Evolutionary conservation across 1,140 invertebrate genomes (phyloP), one percentile per base, ranked within the genome.

Genomic region (Monochamus saltuarius): DNA sequence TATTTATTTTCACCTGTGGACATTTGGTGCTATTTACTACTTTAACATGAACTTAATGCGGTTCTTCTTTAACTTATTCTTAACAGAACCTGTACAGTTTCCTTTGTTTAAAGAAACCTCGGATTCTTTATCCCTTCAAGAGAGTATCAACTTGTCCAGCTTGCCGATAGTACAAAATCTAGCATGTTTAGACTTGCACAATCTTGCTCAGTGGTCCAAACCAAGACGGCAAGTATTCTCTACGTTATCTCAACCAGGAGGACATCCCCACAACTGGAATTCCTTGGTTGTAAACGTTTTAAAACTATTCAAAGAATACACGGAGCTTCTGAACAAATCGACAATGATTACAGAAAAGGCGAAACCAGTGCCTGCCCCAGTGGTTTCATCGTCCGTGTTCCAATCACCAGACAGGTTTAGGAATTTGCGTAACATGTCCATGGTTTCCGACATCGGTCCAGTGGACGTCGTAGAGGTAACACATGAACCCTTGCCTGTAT

Each of bases 261-360:
- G 87, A 47, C 89, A 90, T 75, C 88, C 90, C 1, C 86, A 87
- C 61, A 90, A 88, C 64, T 92, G 90, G 90, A 90, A 88, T 65
- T 80, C 80, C 54, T 71, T 91, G 4, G 77, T 87, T 9, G 79
- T 84, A 62, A 82, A 81, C 64, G 84, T 83, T 70, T 66, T 88
- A 2, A 71, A 69, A 35, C 72, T 85, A 0, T 78, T 90, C 1
- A 84, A 82, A 54, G 78, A 80, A 46, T 91, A 87, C 68, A 82
- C 81, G 0, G 78, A 80, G 1, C 79, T 86, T 40, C 68, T 91
- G 1, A 83, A 81, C 19, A 77, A 75, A 45, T 79, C 85, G 10
- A 78, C 81, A 67, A 75, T 75, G 56, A 77, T 80, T 68, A 74
- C 55, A 55, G 51, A 64, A 16, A 60, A 57, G 19, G 10, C 14